Percentiles rank a stretch among this genome's conserved stretches.
These are phyloP conservation scores for Drosophila tsacasi DNA, from an alignment of 1,140 invertebrate genomes.

Conservation along the genomic window DNA sequence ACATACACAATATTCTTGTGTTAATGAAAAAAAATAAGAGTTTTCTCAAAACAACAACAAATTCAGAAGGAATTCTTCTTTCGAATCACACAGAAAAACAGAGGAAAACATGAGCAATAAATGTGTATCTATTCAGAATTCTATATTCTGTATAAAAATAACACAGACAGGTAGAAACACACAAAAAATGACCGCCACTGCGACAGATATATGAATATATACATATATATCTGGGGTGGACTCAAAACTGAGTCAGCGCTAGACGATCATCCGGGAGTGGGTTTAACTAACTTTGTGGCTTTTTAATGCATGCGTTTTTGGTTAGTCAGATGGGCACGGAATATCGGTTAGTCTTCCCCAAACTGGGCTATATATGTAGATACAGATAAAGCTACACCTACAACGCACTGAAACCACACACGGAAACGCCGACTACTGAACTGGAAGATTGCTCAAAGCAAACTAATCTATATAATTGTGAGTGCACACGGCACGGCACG, in stretches of 20 bases:
- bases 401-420: conserved; percentile 73
- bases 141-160: conserved; percentile 66
- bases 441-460: conserved; percentile 82
- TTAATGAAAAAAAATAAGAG: conserved; percentile 36
- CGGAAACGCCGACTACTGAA: conserved; percentile 76
- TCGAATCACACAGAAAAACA: conserved; percentile 40
- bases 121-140: conserved; percentile 67
- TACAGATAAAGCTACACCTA: conserved; percentile 45
- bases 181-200: conserved; percentile 62
- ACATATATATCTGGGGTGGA: conserved; percentile 20
- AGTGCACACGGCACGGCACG: conserved; percentile 78
- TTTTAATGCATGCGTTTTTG: conserved; percentile 19
- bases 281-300: conserved; percentile 15
- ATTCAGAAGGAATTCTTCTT: conserved; percentile 36
- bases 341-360: conserved; percentile 53
- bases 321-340: conserved; percentile 32
- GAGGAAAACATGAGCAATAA: conserved; percentile 64
- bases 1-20: conserved; percentile 40
- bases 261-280: background rate
- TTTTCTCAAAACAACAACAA: conserved; percentile 35
- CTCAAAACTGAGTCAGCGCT: conserved; percentile 48
- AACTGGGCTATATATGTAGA: conserved; percentile 23
- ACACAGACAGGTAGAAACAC: conserved; percentile 70
- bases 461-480: conserved; percentile 84
- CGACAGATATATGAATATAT: conserved; percentile 57